Evolutionary conservation across 2,888 invertebrate genomes (phyloP), one percentile per base, ranked within the genome.

Genomic region (Strigamia transsilvanica): DNA sequence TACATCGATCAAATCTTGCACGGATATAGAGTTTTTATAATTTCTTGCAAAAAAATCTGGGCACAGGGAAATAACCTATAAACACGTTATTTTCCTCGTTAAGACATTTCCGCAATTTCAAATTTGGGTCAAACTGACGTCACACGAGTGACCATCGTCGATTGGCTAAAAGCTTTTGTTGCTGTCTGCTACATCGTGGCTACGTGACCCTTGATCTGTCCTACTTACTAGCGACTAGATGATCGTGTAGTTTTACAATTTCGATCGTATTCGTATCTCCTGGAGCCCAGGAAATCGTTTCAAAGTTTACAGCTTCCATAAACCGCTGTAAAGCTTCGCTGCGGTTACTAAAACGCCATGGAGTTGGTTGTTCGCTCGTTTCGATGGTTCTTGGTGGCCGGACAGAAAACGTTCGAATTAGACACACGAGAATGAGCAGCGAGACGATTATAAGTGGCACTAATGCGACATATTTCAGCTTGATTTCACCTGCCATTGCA

Each of bases 251-350:
- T 82, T 84, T 83, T 13, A 84, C 66, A 12, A 86, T 81, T 23
- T 85, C 86, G 80, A 84, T 83, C 56, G 84, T 84, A 46, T 86
- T 85, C 82, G 86, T 86, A 27, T 84, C 82, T 56, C 84, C 85
- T 9, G 81, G 73, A 56, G 81, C 84, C 82, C 84, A 85, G 9
- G 86, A 86, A 13, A 87, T 84, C 10, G 86, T 86, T 80, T 85
- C 83, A 81, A 86, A 85, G 83, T 84, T 84, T 32, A 87, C 78
- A 21, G 86, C 86, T 73, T 85, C 84, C 27, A 85, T 84, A 32
- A 87, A 84, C 79, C 86, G 15, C 6, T 10, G 15, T 51, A 51
- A 13, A 51, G 51, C 1, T 51, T 51, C 51, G 12, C 6, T 18
- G 15, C 15, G 51, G 15, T 51, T 51, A 51, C 12, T 51, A 18